Conservation (phyloP, 1,140 invertebrate species). For the Pentalonia nigronervosa region DNA sequence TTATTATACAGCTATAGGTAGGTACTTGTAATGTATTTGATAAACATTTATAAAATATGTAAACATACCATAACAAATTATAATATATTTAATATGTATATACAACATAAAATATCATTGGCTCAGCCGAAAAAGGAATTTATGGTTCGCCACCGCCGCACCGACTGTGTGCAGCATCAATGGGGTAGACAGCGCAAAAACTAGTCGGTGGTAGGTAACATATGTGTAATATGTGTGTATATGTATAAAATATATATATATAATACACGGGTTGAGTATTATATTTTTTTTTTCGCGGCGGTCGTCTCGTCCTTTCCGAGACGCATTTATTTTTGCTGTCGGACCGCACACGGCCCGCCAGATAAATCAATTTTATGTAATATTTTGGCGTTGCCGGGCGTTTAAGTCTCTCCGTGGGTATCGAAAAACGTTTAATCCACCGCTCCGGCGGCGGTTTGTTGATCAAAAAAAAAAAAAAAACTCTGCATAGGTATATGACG, state of each 20-base stretch:
- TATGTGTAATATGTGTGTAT: background rate
- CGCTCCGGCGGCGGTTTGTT: background rate
- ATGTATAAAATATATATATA: background rate
- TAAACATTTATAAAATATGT: background rate
- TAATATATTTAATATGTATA: background rate
- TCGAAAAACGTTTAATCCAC: slow-evolving; percentile 29
- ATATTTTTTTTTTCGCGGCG: slow-evolving; percentile 1
- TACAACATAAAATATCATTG: background rate
- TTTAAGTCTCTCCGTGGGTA: slow-evolving; percentile 56
- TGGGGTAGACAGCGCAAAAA: background rate
- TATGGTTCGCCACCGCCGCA: background rate
- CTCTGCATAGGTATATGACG: background rate
- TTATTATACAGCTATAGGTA: background rate
- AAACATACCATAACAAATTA: background rate
- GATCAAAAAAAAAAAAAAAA: slow-evolving; percentile 29
- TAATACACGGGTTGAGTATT: background rate
- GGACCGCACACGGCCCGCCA: slow-evolving; percentile 24
- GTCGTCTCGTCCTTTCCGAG: background rate
- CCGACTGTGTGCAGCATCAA: background rate
- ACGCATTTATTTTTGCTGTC: slow-evolving; percentile 31
- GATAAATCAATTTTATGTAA: slow-evolving; percentile 53
- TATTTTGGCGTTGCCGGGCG: slow-evolving; percentile 52
- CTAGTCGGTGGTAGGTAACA: slow-evolving; percentile 12
- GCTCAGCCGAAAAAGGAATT: background rate
- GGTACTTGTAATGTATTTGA: background rate